Evolutionary conservation across 1,140 invertebrate species (phyloP), one percentile per base, ranked within the genome.

Genomic region (Cotesia glomerata): DNA sequence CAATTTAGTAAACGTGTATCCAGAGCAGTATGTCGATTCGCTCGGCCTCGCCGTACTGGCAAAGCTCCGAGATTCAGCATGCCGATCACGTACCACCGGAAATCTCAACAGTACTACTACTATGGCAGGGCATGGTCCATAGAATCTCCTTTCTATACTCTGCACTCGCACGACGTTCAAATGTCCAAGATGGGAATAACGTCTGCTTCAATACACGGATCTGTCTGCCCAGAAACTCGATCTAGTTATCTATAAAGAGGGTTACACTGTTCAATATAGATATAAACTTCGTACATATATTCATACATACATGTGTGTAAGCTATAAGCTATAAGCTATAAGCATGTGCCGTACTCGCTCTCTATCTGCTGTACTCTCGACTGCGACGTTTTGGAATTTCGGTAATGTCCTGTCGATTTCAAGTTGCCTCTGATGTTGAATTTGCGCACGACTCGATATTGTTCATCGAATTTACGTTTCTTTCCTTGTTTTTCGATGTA

Each of bases 91-190:
- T 79, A 77, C 39, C 39, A 63, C 59, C 39, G 52, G 61, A 76
- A 81, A 81, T 81, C 79, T 78, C 77, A 79, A 76, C 77, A 76
- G 75, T 67, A 72, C 74, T 71, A 71, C 70, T 67, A 72, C 74
- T 69, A 71, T 72, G 70, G 73, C 71, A 75, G 69, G 64, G 56
- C 74, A 71, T 75, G 71, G 77, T 45, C 8, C 39, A 45, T 45
- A 45, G 39, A 45, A 45, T 45, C 11, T 45, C 7, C 11, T 9
- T 11, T 45, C 39, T 45, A 45, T 45, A 45, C 39, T 45, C 39
- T 8, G 11, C 39, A 78, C 73, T 78, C 68, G 74, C 69, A 36
- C 65, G 54, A 18, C 4, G 71, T 70, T 61, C 69, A 63, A 77
- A 63, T 66, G 67, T 70, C 76, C 73, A 77, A 76, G 73, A 72